Conservation (phyloP, 2,888 invertebrate species). For the Copidosoma aretas region DNA sequence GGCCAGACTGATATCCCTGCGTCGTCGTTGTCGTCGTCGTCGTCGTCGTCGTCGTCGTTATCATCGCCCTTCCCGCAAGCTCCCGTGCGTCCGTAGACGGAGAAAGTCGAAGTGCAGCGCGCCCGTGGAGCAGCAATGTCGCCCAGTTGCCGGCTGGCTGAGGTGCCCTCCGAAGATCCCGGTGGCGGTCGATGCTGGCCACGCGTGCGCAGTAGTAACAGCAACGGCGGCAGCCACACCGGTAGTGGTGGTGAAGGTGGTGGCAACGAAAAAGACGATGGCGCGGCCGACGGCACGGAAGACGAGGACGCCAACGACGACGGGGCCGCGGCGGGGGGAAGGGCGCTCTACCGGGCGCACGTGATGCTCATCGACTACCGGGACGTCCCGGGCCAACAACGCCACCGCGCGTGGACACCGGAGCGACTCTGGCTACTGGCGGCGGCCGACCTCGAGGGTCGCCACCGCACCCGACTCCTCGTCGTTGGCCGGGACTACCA, state of each 20-base stretch:
- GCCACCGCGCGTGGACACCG: conserved; percentile 19
- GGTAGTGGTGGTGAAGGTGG: no score
- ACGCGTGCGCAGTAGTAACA: background rate
- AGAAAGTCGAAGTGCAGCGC: background rate
- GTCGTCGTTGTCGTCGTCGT: background rate
- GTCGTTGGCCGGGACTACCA: conserved; percentile 64
- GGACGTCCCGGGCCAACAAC: conserved; percentile 55
- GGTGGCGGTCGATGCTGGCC: conserved; percentile 45
- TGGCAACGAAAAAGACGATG: background rate
- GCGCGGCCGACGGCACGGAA: background rate
- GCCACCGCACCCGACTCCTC: conserved; percentile 62
- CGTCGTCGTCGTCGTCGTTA: conserved; percentile 4
- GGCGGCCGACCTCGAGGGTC: conserved; percentile 63
- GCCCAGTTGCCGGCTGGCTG: conserved; percentile 23
- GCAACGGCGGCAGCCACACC: background rate
- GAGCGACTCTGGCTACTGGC: conserved; percentile 61
- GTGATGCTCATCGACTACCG: conserved; percentile 62
- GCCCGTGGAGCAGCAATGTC: no score
- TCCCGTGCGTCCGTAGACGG: conserved; percentile 49
- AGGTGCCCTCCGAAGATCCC: conserved; percentile 1
- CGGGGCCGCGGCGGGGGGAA: background rate
- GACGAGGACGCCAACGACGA: background rate
- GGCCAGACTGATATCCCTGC: no score
- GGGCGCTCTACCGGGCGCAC: conserved; percentile 57
- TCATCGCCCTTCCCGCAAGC: conserved; percentile 39